Percentiles rank a stretch among this genome's conserved stretches.
These are phyloP conservation scores for Diarsia mendica DNA, from an alignment of 2,888 invertebrate species.

Conservation along the genomic window DNA sequence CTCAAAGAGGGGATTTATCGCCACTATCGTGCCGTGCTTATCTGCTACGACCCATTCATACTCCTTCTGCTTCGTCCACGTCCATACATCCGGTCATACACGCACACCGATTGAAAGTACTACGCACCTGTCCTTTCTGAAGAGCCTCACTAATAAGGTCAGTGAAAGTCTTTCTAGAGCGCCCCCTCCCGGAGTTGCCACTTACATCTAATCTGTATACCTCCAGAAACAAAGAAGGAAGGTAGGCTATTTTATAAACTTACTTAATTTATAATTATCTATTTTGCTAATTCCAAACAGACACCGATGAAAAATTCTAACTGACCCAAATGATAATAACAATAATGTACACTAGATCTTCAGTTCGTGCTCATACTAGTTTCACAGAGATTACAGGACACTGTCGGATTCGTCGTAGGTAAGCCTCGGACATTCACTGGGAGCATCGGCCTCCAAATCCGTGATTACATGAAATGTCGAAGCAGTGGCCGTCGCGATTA, in stretches of 20 bases:
- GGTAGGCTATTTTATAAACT: neutral
- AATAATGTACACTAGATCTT: slow-evolving; percentile 37
- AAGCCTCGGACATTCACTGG: slow-evolving; percentile 52
- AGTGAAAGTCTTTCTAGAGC: too few relatives aligned
- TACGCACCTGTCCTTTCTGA: too few relatives aligned
- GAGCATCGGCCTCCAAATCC: neutral
- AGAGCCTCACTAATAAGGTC: too few relatives aligned
- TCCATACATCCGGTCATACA: too few relatives aligned
- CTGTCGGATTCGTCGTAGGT: slow-evolving; percentile 17
- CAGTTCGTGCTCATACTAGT: slow-evolving; percentile 49
- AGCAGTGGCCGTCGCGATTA: neutral
- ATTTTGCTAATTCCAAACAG: neutral
- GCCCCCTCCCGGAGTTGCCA: too few relatives aligned
- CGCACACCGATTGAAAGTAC: too few relatives aligned
- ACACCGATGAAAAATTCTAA: neutral
- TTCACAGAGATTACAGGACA: slow-evolving; percentile 49
- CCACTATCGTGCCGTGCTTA: too few relatives aligned
- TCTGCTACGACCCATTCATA: too few relatives aligned
- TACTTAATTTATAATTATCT: neutral
- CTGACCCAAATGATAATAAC: slow-evolving; percentile 37
- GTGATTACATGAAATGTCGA: too few relatives aligned
- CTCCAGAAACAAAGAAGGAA: neutral
- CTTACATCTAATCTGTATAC: too few relatives aligned
- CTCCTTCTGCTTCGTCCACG: too few relatives aligned
- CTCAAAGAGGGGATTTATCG: too few relatives aligned